phyloP scores from a whole-genome alignment of 2,797 vertebrate species.

The Chelon labrosus region DNA sequence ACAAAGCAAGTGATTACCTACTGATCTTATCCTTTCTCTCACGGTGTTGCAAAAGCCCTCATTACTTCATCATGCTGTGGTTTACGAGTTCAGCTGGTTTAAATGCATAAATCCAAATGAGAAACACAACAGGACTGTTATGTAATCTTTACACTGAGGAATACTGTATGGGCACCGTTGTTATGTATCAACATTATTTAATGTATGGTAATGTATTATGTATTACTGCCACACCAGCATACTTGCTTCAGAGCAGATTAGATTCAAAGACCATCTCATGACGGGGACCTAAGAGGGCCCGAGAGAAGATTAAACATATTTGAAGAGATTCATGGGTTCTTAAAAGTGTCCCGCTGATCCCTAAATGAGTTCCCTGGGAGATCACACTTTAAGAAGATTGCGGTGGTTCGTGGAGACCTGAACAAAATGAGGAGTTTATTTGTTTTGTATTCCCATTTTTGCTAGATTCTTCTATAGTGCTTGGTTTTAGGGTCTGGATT shows the following conservation, averaged over 20 bases:
- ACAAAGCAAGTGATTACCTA: constrained; percentile 21
- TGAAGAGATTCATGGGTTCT: too few species aligned
- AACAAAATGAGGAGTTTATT: too few species aligned
- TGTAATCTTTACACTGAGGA: too few species aligned
- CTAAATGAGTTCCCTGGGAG: too few species aligned
- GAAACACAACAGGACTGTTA: background rate
- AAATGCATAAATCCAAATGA: constrained; percentile 18
- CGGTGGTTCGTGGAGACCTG: too few species aligned
- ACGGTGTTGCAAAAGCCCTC: background rate
- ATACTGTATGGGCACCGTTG: too few species aligned
- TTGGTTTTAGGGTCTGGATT: too few species aligned
- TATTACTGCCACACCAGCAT: background rate
- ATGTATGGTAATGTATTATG: background rate
- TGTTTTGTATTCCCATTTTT: too few species aligned
- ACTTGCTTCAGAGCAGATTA: background rate
- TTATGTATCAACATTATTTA: too few species aligned
- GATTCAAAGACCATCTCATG: background rate
- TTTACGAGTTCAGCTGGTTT: background rate
- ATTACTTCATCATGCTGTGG: background rate
- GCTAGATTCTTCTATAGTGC: too few species aligned
- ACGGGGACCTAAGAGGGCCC: background rate
- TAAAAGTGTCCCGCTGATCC: too few species aligned
- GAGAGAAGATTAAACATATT: background rate
- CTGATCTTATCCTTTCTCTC: background rate
- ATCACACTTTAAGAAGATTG: too few species aligned